These are phyloP conservation scores for Brassicogethes aeneus DNA, from an alignment of 2,888 invertebrate genomes.

Conservation along the genomic window DNA sequence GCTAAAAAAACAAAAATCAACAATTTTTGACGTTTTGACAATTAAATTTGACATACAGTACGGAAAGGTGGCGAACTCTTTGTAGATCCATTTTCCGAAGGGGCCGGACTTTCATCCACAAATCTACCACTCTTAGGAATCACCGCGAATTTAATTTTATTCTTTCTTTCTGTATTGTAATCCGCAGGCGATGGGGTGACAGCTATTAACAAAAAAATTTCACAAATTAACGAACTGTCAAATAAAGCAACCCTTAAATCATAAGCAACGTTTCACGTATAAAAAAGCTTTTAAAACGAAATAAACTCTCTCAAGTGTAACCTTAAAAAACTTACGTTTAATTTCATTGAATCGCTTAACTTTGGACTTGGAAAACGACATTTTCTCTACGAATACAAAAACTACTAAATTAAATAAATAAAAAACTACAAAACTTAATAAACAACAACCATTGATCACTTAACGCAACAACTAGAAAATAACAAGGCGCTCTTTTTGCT, in stretches of 20 bases:
- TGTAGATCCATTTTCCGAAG: constrained; percentile 23
- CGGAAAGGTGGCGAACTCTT: constrained; percentile 32
- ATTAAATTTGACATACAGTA: constrained; percentile 32
- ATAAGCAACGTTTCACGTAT: too few species aligned
- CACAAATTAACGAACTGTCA: constrained; percentile 1
- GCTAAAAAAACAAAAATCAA: constrained; percentile 24
- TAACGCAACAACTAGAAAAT: not conserved
- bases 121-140: constrained; percentile 38
- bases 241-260: constrained; percentile 1
- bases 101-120: constrained; percentile 34
- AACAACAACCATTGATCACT: not conserved
- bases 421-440: not conserved
- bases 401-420: not conserved
- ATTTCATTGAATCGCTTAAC: constrained; percentile 48
- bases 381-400: constrained; percentile 23
- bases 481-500: not conserved
- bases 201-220: constrained; percentile 26
- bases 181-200: constrained; percentile 45
- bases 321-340: constrained; percentile 41
- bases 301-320: constrained; percentile 9
- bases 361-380: constrained; percentile 51
- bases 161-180: constrained; percentile 43
- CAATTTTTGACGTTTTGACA: too few species aligned
- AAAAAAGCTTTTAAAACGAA: constrained; percentile 5
- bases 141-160: constrained; percentile 36